phyloP scores from a whole-genome alignment of 2,113 vertebrate species.

The Istiophorus platypterus region DNA sequence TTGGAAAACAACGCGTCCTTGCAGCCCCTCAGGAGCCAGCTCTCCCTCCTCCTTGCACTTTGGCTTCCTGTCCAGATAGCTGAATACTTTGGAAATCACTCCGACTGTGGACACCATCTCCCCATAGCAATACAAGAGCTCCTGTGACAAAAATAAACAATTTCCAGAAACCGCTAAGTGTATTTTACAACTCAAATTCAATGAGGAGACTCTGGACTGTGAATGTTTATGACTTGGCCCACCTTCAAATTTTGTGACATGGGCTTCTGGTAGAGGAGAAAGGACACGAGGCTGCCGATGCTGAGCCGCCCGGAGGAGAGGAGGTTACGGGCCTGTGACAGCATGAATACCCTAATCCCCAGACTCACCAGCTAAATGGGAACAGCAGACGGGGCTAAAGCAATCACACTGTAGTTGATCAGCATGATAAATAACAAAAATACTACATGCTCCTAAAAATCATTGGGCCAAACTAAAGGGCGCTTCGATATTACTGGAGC shows the following conservation, averaged over 20 bases:
- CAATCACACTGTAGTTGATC: not conserved
- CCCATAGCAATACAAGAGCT: constrained; percentile 82
- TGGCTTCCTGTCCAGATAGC: constrained; percentile 85
- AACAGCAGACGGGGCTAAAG: not conserved
- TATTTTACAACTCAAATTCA: not conserved
- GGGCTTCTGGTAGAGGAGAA: constrained; percentile 89
- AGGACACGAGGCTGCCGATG: constrained; percentile 85
- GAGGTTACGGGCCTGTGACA: constrained; percentile 83
- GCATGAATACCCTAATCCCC: constrained; percentile 79
- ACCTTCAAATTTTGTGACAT: constrained; percentile 80
- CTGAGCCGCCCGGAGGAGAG: constrained; percentile 81
- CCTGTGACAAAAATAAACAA: constrained; percentile 65
- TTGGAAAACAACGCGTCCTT: constrained; percentile 84
- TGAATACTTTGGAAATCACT: constrained; percentile 87
- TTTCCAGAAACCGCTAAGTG: not conserved
- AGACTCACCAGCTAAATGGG: constrained; percentile 80
- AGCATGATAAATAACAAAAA: not conserved
- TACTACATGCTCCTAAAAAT: not conserved
- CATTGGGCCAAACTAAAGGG: not conserved
- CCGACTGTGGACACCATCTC: constrained; percentile 87
- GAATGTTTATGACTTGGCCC: constrained; percentile 7
- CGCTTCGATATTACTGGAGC: not conserved
- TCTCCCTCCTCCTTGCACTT: constrained; percentile 68
- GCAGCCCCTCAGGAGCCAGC: constrained; percentile 73
- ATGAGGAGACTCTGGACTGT: not conserved